Conservation (phyloP, 1,140 invertebrate genomes). For the Drosophila parabipectinata region DNA sequence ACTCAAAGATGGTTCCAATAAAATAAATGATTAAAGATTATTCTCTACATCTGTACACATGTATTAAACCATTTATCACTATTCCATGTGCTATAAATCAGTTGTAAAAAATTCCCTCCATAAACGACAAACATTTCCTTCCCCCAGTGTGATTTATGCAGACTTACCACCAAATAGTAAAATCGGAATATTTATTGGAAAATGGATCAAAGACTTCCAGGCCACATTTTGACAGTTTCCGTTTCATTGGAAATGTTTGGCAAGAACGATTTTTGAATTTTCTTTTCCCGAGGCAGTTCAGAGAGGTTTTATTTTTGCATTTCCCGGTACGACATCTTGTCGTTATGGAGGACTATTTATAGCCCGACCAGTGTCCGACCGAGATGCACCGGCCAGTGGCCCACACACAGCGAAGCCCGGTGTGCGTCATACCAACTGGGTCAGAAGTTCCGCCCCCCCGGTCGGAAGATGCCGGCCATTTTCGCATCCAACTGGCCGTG, state of each 20-base stretch:
- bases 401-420: constrained; percentile 18
- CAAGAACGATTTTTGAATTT: constrained; percentile 18
- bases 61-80: not conserved
- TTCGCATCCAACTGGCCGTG: not conserved
- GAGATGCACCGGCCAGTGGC: constrained; percentile 35
- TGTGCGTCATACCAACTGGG: constrained; percentile 58
- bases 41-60: not conserved
- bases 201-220: constrained; percentile 31
- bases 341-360: constrained; percentile 38
- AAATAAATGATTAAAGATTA: not conserved
- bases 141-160: constrained; percentile 9
- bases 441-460: constrained; percentile 52
- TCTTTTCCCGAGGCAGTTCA: not conserved
- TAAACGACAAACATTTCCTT: constrained; percentile 17
- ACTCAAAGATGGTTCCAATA: constrained; percentile 24
- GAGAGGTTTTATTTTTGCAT: constrained; percentile 41
- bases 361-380: constrained; percentile 10
- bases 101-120: constrained; percentile 13
- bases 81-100: not conserved
- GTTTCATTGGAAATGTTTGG: constrained; percentile 32
- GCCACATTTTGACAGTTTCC: constrained; percentile 41
- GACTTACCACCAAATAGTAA: constrained; percentile 16
- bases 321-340: constrained; percentile 49
- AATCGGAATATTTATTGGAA: constrained; percentile 37
- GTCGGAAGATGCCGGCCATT: not conserved